Conservation (phyloP, 2,113 vertebrate species). For the Bagarius yarrelli region DNA sequence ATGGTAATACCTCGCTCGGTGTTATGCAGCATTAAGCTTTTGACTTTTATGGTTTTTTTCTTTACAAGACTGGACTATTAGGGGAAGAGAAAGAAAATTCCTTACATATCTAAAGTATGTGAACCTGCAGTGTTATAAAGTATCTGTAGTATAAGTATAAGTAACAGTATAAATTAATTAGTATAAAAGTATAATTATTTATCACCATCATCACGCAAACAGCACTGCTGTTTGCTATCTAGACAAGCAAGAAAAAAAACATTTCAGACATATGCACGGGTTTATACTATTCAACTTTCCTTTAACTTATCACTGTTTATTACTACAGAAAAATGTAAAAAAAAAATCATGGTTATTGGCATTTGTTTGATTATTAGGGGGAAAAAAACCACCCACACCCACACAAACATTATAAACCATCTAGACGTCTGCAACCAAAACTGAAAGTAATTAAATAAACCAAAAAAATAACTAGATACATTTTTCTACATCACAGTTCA, state of each 20-base stretch:
- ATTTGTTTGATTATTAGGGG: too few species aligned
- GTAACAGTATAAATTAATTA: too few species aligned
- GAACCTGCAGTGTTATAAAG: slow-evolving; percentile 42
- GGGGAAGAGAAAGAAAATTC: slow-evolving; percentile 33
- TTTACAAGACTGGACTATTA: slow-evolving; percentile 23
- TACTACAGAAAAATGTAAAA: too few species aligned
- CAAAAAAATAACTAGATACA: too few species aligned
- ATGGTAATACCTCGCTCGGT: slow-evolving; percentile 51
- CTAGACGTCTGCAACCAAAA: too few species aligned
- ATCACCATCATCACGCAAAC: slow-evolving; percentile 51
- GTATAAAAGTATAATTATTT: slow-evolving; percentile 15
- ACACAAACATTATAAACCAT: too few species aligned
- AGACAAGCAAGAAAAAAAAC: slow-evolving; percentile 30
- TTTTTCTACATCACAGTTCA: too few species aligned
- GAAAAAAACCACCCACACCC: too few species aligned
- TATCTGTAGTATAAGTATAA: too few species aligned
- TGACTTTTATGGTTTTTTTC: slow-evolving; percentile 50
- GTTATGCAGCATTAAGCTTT: slow-evolving; percentile 54
- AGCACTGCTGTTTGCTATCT: slow-evolving; percentile 25
- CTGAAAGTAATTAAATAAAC: too few species aligned
- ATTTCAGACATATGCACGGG: slow-evolving; percentile 9
- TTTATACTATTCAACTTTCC: background rate
- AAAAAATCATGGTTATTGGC: too few species aligned
- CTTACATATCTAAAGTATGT: slow-evolving; percentile 5
- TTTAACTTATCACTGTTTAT: background rate